phyloP scores from a whole-genome alignment of 2,113 vertebrate species.

The Corythoichthys haematopterus region DNA sequence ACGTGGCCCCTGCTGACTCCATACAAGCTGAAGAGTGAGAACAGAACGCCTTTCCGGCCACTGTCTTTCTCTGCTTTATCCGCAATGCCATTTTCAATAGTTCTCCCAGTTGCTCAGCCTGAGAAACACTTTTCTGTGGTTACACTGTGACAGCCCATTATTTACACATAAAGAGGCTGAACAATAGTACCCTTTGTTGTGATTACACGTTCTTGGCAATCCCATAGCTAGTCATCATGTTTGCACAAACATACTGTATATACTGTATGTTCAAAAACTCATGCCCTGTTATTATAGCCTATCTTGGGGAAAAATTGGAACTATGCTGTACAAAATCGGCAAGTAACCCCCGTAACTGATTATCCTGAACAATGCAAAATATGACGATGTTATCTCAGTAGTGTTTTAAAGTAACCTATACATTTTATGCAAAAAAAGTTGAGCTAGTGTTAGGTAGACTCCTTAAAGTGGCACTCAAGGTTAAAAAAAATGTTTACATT shows the following conservation, averaged over 20 bases:
- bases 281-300: conserved; percentile 3
- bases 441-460: no score
- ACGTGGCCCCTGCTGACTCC: conserved; percentile 96
- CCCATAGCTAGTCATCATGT: conserved; percentile 18
- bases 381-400: not conserved
- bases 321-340: no score
- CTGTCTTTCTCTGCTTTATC: not conserved
- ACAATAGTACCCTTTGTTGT: conserved; percentile 29
- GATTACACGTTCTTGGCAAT: not conserved
- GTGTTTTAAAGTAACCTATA: not conserved
- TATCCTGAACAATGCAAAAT: not conserved
- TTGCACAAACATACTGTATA: conserved; percentile 16
- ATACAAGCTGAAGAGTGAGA: conserved; percentile 99
- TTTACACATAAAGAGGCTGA: conserved; percentile 3
- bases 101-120: not conserved
- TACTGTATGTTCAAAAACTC: conserved; percentile 1
- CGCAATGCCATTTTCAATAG: not conserved
- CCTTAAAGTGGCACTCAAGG: no score
- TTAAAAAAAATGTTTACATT: no score
- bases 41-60: conserved; percentile 44
- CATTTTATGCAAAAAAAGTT: not conserved
- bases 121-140: not conserved
- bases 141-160: conserved; percentile 11
- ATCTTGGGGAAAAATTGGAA: not conserved
- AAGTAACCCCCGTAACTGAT: not conserved